Percentiles rank a stretch among this genome's conserved stretches.
phyloP scores from a whole-genome alignment of 2,113 vertebrate genomes.

The cattle (Bos taurus) region DNA sequence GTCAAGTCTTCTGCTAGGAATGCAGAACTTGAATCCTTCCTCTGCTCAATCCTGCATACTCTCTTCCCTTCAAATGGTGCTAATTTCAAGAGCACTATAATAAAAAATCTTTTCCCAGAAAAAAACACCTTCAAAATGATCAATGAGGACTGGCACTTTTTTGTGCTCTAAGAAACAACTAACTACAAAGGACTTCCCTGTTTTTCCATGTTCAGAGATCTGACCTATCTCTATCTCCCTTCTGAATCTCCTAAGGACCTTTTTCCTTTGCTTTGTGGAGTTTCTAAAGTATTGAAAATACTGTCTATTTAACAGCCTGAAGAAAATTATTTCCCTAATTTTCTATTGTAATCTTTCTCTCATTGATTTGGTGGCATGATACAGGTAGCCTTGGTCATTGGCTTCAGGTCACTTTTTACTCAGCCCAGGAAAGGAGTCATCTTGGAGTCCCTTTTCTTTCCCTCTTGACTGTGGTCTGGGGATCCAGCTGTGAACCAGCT shows the following conservation, averaged over 20 bases:
- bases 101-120: not conserved
- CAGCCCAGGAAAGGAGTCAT: not conserved
- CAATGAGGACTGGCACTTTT: not conserved
- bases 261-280: not conserved
- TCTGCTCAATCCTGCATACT: not conserved
- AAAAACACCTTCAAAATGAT: not conserved
- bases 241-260: not conserved
- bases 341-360: not conserved
- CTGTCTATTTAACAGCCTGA: not conserved
- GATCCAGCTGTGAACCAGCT: not conserved
- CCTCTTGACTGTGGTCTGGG: not conserved
- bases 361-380: not conserved
- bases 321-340: not conserved
- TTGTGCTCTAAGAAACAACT: not conserved
- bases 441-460: not conserved
- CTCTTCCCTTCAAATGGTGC: not conserved
- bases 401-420: not conserved
- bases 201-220: not conserved
- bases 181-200: not conserved
- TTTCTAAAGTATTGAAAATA: not conserved
- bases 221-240: not conserved
- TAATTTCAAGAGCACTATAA: not conserved
- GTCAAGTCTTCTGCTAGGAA: not conserved
- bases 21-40: not conserved
- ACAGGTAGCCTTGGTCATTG: not conserved